phyloP scores from a whole-genome alignment of 2,888 invertebrate genomes.

The Phasia obesa region DNA sequence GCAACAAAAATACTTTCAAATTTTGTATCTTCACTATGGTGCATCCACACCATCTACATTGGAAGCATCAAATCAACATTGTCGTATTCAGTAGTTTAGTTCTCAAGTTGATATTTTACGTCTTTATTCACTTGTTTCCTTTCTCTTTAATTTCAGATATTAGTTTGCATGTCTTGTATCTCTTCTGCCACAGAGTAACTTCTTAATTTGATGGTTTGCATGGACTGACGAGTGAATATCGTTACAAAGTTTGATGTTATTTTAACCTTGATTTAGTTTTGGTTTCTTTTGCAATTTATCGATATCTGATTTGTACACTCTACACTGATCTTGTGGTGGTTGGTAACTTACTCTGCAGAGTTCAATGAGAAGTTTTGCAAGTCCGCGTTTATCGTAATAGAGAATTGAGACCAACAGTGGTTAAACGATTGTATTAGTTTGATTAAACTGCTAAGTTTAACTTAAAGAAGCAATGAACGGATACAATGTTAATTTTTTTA shows the following conservation, averaged over 20 bases:
- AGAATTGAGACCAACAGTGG: neutral
- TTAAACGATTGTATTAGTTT: neutral
- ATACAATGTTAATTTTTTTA: no score
- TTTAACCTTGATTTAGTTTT: slow-evolving; percentile 55
- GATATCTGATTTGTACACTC: slow-evolving; percentile 31
- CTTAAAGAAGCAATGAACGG: no score
- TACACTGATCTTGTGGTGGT: slow-evolving; percentile 19
- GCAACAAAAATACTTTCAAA: slow-evolving; percentile 31
- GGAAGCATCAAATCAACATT: neutral
- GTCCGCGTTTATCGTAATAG: neutral
- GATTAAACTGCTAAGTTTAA: no score
- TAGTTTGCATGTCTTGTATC: slow-evolving; percentile 44
- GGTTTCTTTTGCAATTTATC: slow-evolving; percentile 25
- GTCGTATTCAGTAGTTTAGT: slow-evolving; percentile 18
- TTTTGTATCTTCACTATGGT: slow-evolving; percentile 2
- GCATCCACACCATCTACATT: slow-evolving; percentile 26
- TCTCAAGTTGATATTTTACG: neutral
- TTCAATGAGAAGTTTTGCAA: slow-evolving; percentile 34
- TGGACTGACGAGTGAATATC: neutral
- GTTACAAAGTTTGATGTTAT: neutral
- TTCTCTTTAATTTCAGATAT: slow-evolving; percentile 43
- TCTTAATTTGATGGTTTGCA: slow-evolving; percentile 11
- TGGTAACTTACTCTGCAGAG: slow-evolving; percentile 7
- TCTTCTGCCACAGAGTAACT: no score
- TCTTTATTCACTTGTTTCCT: slow-evolving; percentile 31